Evolutionary conservation across 2,888 invertebrate species (phyloP).

Genomic region (Limnephilus auricula): DNA sequence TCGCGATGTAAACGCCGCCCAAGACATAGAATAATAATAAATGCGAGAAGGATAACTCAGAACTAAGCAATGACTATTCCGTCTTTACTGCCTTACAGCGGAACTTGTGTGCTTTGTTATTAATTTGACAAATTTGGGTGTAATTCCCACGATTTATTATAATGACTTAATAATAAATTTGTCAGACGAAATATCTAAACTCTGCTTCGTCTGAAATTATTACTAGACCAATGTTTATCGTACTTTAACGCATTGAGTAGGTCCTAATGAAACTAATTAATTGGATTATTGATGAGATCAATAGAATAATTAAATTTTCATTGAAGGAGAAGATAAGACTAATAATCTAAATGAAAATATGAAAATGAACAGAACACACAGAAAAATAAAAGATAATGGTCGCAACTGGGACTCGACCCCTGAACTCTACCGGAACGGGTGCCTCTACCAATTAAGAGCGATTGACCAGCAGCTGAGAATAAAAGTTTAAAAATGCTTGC

Average conservation of each 20-base stretch:
- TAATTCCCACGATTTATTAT: not conserved
- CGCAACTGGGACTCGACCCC: too few species aligned
- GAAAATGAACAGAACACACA: too few species aligned
- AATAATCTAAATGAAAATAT: too few species aligned
- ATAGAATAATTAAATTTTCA: too few species aligned
- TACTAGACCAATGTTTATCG: not conserved
- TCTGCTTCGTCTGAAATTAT: not conserved
- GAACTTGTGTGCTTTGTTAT: not conserved
- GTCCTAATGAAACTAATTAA: too few species aligned
- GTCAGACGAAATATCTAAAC: not conserved
- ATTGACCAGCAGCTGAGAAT: too few species aligned
- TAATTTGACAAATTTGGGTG: not conserved
- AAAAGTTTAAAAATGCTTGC: too few species aligned
- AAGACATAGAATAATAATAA: conserved; percentile 28
- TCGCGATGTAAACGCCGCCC: conserved; percentile 52
- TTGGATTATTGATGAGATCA: too few species aligned
- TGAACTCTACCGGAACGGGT: too few species aligned
- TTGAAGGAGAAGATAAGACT: too few species aligned
- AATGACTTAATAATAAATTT: not conserved
- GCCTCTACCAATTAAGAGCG: too few species aligned
- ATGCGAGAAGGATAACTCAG: conserved; percentile 29
- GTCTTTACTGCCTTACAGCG: not conserved
- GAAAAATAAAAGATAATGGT: too few species aligned
- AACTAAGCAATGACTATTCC: conserved; percentile 14
- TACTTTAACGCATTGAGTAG: not conserved